These are phyloP conservation scores for Murina feae DNA, from an alignment of 2,113 vertebrate species.

Conservation along the genomic window DNA sequence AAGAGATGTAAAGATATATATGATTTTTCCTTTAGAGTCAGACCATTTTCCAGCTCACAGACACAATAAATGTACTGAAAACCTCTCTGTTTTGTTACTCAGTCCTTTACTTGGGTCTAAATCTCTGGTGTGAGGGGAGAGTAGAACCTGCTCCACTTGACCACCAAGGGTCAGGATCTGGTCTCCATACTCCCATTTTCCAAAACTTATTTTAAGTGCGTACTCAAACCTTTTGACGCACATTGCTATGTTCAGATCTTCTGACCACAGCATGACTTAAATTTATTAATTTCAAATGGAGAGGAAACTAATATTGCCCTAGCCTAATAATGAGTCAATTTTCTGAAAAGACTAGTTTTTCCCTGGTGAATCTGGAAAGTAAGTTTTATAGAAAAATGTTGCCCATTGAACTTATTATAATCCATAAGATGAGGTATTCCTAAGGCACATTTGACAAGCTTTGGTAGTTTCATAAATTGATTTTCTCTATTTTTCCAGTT, in stretches of 20 bases:
- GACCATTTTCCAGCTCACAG: background rate
- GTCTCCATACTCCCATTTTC: background rate
- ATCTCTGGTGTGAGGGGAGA: background rate
- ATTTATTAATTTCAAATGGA: background rate
- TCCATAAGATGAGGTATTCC: background rate
- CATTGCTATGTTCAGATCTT: background rate
- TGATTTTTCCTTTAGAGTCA: background rate
- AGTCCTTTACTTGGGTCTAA: background rate
- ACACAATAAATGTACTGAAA: background rate
- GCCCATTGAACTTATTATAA: background rate
- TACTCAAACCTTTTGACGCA: background rate
- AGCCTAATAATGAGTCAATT: background rate
- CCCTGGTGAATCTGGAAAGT: background rate
- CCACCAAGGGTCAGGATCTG: too few species aligned
- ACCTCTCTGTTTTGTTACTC: background rate
- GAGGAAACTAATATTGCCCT: background rate
- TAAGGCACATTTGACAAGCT: background rate
- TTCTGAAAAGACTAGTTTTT: background rate
- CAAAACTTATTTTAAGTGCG: background rate
- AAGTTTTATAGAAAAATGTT: background rate
- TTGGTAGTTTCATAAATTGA: background rate
- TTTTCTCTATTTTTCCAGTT: conserved; percentile 1
- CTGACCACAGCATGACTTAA: background rate
- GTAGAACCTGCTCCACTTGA: background rate
- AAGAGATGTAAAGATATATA: background rate